Base-by-base conservation (phyloP, 2,888 invertebrate genomes). In the Drosophila borealis region DNA sequence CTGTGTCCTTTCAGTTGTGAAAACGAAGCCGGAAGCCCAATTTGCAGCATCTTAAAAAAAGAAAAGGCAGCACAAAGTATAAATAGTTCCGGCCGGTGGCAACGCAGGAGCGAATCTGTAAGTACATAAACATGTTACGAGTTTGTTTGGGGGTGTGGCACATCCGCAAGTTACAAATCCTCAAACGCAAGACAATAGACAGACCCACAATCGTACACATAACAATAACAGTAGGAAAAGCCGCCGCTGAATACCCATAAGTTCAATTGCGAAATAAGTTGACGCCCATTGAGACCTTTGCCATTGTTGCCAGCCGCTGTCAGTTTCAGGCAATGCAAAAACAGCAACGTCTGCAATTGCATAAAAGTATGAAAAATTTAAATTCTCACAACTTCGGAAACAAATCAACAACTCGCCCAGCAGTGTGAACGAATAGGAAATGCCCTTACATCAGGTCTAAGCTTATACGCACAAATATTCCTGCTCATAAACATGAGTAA, bases 171-270 rank as follows among this genome's bases (percentile, higher is more conserved):
- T 46, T 61, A 34, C 50, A 39, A 61, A 50, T 61, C 53, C 41
- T 49, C 53, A 59, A 17, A 39, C 29, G 25, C 48, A 50, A 64
- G n/a, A 70, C 70, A 70, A 70, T 64, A 56, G 48, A 10, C 63
- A 69, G 59, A 46, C 41, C 51, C 29, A 53, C 55, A 51, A 56
- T 54, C 44, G 64, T 57, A 64, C 48, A 51, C 41, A 51, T 49
- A 56, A 56, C 68, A 56, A 70, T 56, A 69, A 59, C 56, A 51
- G 54, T 50, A 70, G 70, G 57, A 64, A 64, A 70, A 53, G 49
- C 45, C 49, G 21, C 8, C 34, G 46, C 49, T 33, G 21, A 19
- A 39, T 11, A 34, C 9, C 39, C 25, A 36, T 53, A 13, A 36
- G 42, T 44, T 69, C 51, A 59, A 59, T 70, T 70, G 70, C 65